phyloP scores from a whole-genome alignment of 2,797 vertebrate species.

The Chromis chromis region DNA sequence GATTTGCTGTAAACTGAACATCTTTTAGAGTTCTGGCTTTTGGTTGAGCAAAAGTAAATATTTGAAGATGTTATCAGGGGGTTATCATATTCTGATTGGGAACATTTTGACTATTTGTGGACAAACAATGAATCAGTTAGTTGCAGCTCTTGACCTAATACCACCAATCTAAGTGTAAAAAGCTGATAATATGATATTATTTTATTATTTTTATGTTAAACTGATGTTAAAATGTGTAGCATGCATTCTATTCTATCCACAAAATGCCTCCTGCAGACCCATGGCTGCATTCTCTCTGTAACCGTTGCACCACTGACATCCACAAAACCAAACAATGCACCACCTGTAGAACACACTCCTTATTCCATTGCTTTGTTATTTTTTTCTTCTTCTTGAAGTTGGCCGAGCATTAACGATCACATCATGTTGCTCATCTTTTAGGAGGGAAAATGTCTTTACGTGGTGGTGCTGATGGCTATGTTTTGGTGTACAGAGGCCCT shows the following conservation, averaged over 20 bases:
- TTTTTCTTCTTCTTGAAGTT: neutral
- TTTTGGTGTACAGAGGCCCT: conserved; percentile 98
- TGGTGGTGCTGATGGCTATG: conserved; percentile 93
- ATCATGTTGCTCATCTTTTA: conserved; percentile 65
- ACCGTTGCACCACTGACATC: neutral
- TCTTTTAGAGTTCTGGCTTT: neutral
- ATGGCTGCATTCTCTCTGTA: too few relatives aligned
- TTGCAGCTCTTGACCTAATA: neutral
- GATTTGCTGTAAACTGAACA: neutral
- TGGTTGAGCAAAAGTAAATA: neutral
- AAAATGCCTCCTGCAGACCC: too few relatives aligned
- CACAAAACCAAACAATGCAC: neutral
- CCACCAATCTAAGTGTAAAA: neutral
- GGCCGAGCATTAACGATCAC: conserved; percentile 3
- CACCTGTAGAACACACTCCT: neutral
- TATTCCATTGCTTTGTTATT: neutral
- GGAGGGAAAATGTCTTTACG: conserved; percentile 96
- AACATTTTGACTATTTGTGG: too few relatives aligned
- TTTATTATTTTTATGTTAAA: neutral
- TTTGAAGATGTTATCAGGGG: neutral
- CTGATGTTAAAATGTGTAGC: neutral
- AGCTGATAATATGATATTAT: neutral
- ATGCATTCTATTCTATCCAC: neutral
- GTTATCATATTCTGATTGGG: too few relatives aligned
- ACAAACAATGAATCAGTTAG: too few relatives aligned